These are phyloP conservation scores for Drosophila burlai DNA, from an alignment of 1,140 invertebrate genomes.

Conservation along the genomic window DNA sequence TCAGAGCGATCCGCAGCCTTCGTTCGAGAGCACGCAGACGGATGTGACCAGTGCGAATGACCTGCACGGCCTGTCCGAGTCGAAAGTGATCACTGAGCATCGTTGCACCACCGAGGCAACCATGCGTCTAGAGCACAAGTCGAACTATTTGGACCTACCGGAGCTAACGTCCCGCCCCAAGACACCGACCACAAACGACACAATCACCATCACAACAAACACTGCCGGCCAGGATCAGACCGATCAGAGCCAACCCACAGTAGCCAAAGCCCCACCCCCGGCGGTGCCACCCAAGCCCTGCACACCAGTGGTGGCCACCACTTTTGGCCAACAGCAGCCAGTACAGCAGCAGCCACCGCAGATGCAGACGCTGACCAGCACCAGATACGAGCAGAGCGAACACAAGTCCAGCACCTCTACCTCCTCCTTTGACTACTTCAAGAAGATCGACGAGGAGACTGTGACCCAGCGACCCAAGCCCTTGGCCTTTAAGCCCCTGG, in stretches of 20 bases:
- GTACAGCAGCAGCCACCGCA: conserved; percentile 25
- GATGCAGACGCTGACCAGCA: conserved; percentile 60
- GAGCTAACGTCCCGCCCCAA: conserved; percentile 64
- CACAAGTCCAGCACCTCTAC: conserved; percentile 85
- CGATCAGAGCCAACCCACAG: conserved; percentile 49
- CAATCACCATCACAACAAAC: conserved; percentile 50
- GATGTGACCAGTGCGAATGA: conserved; percentile 74
- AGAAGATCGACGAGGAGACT: conserved; percentile 85
- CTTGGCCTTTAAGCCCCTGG: conserved; percentile 60
- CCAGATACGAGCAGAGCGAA: conserved; percentile 75
- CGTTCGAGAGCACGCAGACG: conserved; percentile 68
- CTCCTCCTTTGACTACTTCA: conserved; percentile 87
- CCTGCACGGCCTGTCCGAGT: conserved; percentile 82
- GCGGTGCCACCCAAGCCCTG: conserved; percentile 76
- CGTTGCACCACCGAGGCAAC: conserved; percentile 85
- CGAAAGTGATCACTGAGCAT: conserved; percentile 85
- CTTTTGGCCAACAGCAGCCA: conserved; percentile 45
- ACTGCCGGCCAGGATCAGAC: conserved; percentile 65
- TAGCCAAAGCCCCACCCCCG: conserved; percentile 69
- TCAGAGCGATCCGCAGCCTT: conserved; percentile 40
- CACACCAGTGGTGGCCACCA: conserved; percentile 55
- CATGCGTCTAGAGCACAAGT: conserved; percentile 85
- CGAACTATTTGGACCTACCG: conserved; percentile 79
- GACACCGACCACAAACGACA: conserved; percentile 60
- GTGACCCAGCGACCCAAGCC: conserved; percentile 64